A percentile compares a stretch with the other conserved stretches of the same genome.
Conservation (phyloP, 1,140 invertebrate species). For the Platorchestia sp. region DNA sequence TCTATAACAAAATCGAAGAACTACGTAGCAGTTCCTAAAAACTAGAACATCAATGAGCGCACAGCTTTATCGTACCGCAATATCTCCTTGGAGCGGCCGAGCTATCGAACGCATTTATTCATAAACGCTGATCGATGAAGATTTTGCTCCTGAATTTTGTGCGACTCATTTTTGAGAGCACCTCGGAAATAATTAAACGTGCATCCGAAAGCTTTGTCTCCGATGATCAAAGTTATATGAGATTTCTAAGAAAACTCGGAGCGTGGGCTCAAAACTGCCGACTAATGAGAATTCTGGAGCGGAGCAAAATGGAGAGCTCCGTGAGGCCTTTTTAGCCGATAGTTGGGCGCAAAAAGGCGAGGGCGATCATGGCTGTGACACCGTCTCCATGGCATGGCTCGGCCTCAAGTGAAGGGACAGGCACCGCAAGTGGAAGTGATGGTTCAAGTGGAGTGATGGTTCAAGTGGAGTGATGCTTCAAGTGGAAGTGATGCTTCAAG, state of each 20-base stretch:
- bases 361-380: slow-evolving; percentile 46
- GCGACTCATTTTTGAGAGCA: not conserved
- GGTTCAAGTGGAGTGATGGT: not conserved
- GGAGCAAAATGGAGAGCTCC: slow-evolving; percentile 35
- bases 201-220: slow-evolving; percentile 55
- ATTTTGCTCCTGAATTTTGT: slow-evolving; percentile 14
- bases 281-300: slow-evolving; percentile 54
- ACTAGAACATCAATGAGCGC: not conserved
- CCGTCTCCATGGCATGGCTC: not conserved
- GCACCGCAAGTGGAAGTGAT: too few species aligned
- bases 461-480: not conserved
- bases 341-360: slow-evolving; percentile 21
- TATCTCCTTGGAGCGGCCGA: not conserved
- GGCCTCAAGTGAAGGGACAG: not conserved
- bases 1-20: not conserved
- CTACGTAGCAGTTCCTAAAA: not conserved
- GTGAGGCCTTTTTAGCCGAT: slow-evolving; percentile 25
- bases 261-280: slow-evolving; percentile 39
- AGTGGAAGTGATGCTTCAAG: not conserved
- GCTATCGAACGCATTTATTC: slow-evolving; percentile 49
- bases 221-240: slow-evolving; percentile 54
- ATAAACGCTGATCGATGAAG: slow-evolving; percentile 45
- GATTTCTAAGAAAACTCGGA: slow-evolving; percentile 53
- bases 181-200: slow-evolving; percentile 55
- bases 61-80: not conserved